Evolutionary conservation across 2,888 invertebrate species (phyloP).

Genomic region (Electrophaes corylata): DNA sequence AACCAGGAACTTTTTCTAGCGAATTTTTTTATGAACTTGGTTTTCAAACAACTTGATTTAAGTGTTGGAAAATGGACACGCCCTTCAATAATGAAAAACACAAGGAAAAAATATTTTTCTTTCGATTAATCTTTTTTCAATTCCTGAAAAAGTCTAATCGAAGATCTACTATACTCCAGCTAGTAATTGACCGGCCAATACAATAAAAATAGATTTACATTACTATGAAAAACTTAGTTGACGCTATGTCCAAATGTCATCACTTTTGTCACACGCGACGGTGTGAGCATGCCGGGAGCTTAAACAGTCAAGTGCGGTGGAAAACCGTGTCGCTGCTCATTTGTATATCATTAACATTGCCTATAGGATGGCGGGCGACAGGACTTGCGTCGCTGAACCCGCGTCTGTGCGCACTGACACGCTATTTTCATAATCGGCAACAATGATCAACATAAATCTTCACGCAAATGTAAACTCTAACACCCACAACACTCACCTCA

Average conservation of each 20-base stretch:
- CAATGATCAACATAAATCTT: constrained; percentile 39
- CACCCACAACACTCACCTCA: constrained; percentile 3
- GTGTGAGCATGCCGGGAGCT: not conserved
- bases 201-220: no score
- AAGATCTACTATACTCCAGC: not conserved
- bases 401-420: constrained; percentile 49
- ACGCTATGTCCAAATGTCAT: not conserved
- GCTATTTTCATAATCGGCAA: constrained; percentile 70
- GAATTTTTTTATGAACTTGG: no score
- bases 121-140: no score
- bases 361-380: constrained; percentile 30
- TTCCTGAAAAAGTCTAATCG: no score
- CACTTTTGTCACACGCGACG: no score
- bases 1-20: no score
- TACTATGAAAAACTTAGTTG: no score
- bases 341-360: constrained; percentile 65
- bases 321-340: constrained; percentile 54
- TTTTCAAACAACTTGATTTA: no score
- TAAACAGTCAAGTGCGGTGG: constrained; percentile 39
- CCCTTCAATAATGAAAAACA: no score
- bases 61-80: no score
- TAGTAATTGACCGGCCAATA: not conserved
- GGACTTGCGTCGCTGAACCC: constrained; percentile 32
- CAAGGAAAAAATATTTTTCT: no score
- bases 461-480: constrained; percentile 27